Base-by-base conservation (phyloP, 2,797 vertebrate species). In the Paedocypris micromegethes region DNA sequence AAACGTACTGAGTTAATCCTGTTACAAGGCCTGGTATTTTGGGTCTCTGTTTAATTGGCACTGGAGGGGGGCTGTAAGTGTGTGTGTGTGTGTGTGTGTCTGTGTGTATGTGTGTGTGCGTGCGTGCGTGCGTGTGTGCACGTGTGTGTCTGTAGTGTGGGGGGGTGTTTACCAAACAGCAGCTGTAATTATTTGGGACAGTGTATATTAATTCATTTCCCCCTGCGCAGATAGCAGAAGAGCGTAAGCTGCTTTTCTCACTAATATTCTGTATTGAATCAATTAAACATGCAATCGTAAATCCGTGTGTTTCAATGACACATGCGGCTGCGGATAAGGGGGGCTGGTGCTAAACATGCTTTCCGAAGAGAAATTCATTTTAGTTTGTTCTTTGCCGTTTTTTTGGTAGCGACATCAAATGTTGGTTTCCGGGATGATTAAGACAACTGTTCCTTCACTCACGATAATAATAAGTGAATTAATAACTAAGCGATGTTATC, bases 1-100 rank as follows among this genome's bases (percentile, higher is more conserved):
- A 86, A 85, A 84, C 79, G 81, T 54, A 68, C 80, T 58, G 70
- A 54, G 58, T 78, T 89, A 88, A 89, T 89, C 89, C 83, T 82
- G 85, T 90, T 89, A 88, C 77, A 77, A 73, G 66, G 77, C 60
- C 67, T 68, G 68, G 78, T 76, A 77, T 81, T 80, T 78, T 77
- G 68, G 80, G 77, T 68, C 69, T 72, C 47, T 60, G 55, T 64
- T 78, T 81, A 80, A 81, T 79, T 82, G 77, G 60, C 75, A 72
- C 65, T 55, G 76, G 64, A 75, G 69, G 44, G 45, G 23, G 53
- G 9, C 39, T 40, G 23, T 58, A 23, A 23, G 23, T 23, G 23
- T 23, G 23, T 23, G 23, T 23, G 23, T 23, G 23, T 23, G 23
- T 23, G 23, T 23, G 23, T 23, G 23, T 23, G 23, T 23, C 1